phyloP scores from a whole-genome alignment of 2,113 vertebrate species.

The Muscicapa adusta region DNA sequence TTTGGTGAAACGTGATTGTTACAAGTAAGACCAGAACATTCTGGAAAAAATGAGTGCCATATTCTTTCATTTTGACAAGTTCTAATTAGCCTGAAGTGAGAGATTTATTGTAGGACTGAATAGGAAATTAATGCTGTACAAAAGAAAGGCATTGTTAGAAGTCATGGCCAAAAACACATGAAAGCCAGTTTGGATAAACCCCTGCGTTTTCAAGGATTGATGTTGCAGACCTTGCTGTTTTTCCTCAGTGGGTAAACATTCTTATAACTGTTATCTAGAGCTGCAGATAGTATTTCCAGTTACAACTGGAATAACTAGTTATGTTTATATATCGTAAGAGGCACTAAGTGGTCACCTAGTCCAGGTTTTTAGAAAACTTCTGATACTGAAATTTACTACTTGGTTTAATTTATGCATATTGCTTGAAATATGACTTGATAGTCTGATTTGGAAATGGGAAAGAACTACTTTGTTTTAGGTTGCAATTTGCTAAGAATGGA shows the following conservation, averaged over 20 bases:
- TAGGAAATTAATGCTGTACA: not conserved
- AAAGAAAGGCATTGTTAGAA: conserved; percentile 16
- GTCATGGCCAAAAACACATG: not conserved
- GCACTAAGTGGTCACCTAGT: not conserved
- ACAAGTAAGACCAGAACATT: not conserved
- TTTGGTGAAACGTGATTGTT: not conserved
- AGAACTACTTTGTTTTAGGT: not conserved
- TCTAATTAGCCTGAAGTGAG: not conserved
- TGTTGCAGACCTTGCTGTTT: not conserved
- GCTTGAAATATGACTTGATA: not conserved
- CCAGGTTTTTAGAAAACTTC: not conserved
- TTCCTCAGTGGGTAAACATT: not conserved
- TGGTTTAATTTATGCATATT: not conserved
- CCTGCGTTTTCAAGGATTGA: not conserved
- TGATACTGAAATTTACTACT: not conserved
- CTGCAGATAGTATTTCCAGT: not conserved
- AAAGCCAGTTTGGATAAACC: not conserved
- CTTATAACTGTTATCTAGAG: not conserved
- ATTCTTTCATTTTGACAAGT: not conserved
- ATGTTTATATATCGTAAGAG: not conserved
- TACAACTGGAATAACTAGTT: not conserved
- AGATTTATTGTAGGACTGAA: not conserved
- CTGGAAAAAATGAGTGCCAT: not conserved
- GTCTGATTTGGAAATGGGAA: not conserved
- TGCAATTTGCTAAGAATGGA: not conserved